Evolutionary conservation across 2,797 vertebrate species (phyloP).

Genomic region (Rachycentron canadum): DNA sequence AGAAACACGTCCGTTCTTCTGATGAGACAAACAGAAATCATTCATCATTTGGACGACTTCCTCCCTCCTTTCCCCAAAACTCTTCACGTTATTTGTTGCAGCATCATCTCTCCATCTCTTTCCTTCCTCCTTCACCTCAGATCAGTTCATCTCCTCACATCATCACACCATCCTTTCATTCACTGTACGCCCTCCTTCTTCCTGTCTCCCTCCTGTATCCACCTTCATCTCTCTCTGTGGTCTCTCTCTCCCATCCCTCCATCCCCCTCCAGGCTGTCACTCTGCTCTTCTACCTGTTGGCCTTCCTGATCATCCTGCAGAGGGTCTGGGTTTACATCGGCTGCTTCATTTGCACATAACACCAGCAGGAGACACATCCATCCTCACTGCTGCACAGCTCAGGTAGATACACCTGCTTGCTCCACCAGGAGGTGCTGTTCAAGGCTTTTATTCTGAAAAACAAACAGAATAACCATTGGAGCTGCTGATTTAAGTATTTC

Average conservation of each 20-base stretch:
- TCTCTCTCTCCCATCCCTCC: background rate
- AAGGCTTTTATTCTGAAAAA: conserved; percentile 36
- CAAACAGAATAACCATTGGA: background rate
- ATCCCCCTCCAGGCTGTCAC: conserved; percentile 80
- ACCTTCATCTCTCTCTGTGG: background rate
- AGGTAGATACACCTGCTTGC: conserved; percentile 66
- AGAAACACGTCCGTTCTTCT: too few relatives aligned
- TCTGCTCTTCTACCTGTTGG: conserved; percentile 84
- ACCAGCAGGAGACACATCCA: conserved; percentile 29
- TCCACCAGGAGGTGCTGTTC: background rate
- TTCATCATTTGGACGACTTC: too few relatives aligned
- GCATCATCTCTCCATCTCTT: background rate
- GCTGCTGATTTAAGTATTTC: background rate
- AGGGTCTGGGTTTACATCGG: conserved; percentile 82
- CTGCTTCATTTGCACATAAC: conserved; percentile 80
- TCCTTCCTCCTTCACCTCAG: background rate
- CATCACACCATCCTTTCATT: background rate
- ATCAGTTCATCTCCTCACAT: background rate
- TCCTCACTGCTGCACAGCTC: conserved; percentile 46
- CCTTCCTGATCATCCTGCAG: conserved; percentile 85
- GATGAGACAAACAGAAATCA: too few relatives aligned
- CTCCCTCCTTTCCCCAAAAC: conserved; percentile 7
- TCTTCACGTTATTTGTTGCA: background rate
- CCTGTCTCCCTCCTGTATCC: background rate
- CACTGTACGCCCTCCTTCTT: too few relatives aligned